A percentile compares a stretch with the other conserved stretches of the same genome.
These are phyloP conservation scores for Tamias sibiricus DNA, from an alignment of 2,113 vertebrate species.

Conservation along the genomic window DNA sequence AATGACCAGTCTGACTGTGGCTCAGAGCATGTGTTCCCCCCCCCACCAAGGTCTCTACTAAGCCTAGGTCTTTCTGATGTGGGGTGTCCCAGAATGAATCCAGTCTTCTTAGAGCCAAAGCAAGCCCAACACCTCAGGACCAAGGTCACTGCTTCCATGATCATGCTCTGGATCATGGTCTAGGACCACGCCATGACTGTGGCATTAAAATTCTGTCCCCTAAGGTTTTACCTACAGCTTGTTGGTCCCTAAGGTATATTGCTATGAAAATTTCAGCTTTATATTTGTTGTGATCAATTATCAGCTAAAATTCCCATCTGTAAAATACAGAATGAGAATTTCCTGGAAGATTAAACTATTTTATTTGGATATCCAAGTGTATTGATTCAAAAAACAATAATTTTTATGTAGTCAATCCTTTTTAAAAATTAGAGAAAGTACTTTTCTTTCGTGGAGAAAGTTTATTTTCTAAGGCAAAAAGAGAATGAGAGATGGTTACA, in stretches of 20 bases:
- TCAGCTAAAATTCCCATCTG: neutral
- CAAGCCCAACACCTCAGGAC: neutral
- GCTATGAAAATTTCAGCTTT: neutral
- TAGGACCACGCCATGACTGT: neutral
- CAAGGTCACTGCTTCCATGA: neutral
- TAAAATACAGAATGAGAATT: neutral
- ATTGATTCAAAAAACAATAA: conserved; percentile 51
- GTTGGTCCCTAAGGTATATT: neutral
- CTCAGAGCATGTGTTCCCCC: fast-evolving
- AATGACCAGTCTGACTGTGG: neutral
- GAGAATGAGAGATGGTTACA: neutral
- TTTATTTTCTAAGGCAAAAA: neutral
- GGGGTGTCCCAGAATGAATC: neutral
- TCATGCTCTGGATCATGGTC: neutral
- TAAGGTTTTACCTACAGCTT: neutral
- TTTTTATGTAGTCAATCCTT: neutral
- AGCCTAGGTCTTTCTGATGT: neutral
- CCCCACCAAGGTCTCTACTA: fast-evolving
- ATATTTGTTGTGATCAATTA: neutral
- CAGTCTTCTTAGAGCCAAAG: neutral
- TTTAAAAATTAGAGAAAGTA: no score
- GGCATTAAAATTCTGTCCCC: neutral
- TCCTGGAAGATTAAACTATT: conserved; percentile 33
- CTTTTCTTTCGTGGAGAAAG: neutral
- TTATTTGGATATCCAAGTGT: conserved; percentile 48